Percentiles rank a stretch among this genome's conserved stretches.
phyloP scores from a whole-genome alignment of 2,797 vertebrate species.

The Rhinophrynus dorsalis region DNA sequence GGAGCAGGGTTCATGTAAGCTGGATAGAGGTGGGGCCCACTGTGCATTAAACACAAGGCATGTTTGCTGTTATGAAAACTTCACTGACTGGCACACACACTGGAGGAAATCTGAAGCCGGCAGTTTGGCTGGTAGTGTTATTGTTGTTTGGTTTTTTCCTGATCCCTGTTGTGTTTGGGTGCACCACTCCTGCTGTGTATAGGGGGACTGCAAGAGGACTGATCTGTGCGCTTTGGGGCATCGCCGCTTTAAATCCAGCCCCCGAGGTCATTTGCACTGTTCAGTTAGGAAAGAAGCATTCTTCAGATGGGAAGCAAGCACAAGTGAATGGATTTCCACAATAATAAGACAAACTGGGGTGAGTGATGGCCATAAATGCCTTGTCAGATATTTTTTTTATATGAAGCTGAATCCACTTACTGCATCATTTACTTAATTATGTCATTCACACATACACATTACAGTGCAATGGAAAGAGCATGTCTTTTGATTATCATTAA shows the following conservation, averaged over 20 bases:
- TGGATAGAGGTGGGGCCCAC: constrained; percentile 51
- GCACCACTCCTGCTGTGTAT: constrained; percentile 13
- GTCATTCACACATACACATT: background rate
- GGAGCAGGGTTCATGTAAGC: constrained; percentile 36
- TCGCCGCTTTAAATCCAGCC: constrained; percentile 54
- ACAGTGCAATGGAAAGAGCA: background rate
- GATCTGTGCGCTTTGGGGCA: background rate
- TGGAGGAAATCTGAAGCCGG: constrained; percentile 17
- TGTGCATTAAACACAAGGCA: constrained; percentile 14
- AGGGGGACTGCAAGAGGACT: background rate
- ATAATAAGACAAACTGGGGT: constrained; percentile 57
- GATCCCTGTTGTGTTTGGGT: constrained; percentile 1
- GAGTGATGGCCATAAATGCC: constrained; percentile 55
- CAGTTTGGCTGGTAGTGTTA: background rate
- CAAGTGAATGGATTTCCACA: constrained; percentile 61
- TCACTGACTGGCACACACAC: constrained; percentile 30
- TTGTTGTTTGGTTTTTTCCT: background rate
- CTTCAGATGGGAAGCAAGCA: constrained; percentile 55
- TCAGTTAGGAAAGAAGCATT: constrained; percentile 57
- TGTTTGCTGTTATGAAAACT: constrained; percentile 3
- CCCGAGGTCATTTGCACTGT: constrained; percentile 59
- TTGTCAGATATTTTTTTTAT: background rate
- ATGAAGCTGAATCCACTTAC: background rate
- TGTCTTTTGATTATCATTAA: background rate
- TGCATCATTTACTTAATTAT: background rate